A percentile compares a stretch with the other conserved stretches of the same genome.
Evolutionary conservation across 2,113 vertebrate genomes (phyloP).

Genomic region (Phasianus colchicus): DNA sequence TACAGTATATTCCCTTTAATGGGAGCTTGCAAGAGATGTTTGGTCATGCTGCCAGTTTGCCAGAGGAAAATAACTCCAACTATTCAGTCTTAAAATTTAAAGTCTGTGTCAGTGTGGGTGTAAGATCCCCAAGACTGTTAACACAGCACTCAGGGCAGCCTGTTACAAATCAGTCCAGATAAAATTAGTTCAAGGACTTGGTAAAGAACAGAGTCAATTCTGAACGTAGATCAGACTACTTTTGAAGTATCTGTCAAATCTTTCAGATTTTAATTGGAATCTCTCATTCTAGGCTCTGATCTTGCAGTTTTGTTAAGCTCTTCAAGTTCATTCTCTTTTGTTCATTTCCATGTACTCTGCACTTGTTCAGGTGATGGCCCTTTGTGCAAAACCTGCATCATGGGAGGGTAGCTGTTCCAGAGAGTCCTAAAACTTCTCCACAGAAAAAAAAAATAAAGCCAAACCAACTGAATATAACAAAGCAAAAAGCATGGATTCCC

Average conservation of each 20-base stretch:
- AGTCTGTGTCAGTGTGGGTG: background rate
- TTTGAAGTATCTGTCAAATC: background rate
- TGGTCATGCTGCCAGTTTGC: background rate
- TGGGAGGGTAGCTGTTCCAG: background rate
- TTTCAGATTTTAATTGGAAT: conserved; percentile 18
- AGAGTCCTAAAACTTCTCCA: background rate
- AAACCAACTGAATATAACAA: background rate
- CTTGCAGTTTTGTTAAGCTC: background rate
- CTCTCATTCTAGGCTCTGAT: background rate
- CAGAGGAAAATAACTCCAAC: background rate
- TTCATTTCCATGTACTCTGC: background rate
- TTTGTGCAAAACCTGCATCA: background rate
- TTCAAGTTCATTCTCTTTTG: background rate
- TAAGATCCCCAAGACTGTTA: background rate
- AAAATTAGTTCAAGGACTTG: conserved; percentile 27
- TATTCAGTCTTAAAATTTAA: background rate
- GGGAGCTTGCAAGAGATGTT: background rate
- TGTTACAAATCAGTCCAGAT: background rate
- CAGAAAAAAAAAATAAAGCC: background rate
- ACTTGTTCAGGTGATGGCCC: background rate
- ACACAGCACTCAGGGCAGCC: background rate
- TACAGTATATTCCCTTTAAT: background rate
- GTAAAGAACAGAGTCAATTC: conserved; percentile 1
- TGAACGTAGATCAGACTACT: conserved; percentile 35
- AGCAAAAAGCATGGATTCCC: background rate